Conservation (phyloP, 2,888 invertebrate genomes). For the Falcaria lacertinaria region DNA sequence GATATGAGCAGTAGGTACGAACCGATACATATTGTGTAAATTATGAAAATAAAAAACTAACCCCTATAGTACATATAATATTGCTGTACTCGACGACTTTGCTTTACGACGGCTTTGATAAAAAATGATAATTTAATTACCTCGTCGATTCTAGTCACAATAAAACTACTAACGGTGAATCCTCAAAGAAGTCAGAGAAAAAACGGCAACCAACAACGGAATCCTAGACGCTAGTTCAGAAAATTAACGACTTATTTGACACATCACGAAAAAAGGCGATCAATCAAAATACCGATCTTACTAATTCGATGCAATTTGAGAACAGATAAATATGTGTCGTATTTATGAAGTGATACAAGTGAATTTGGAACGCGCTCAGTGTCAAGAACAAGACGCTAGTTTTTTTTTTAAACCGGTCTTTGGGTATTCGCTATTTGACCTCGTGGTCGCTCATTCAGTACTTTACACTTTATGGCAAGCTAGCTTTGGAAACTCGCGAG, state of each 20-base stretch:
- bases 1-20: too few relatives aligned
- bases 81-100: not conserved
- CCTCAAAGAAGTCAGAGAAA: not conserved
- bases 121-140: too few relatives aligned
- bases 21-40: too few relatives aligned
- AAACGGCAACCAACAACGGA: not conserved
- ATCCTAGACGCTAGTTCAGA: conserved; percentile 1
- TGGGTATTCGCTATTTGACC: conserved; percentile 27
- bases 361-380: not conserved
- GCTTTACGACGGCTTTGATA: too few relatives aligned
- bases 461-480: conserved; percentile 9
- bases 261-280: not conserved
- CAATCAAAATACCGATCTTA: conserved; percentile 3
- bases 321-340: not conserved
- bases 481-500: not conserved
- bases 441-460: conserved; percentile 26
- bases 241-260: conserved; percentile 2
- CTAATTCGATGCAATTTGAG: not conserved
- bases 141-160: not conserved
- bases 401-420: conserved; percentile 24
- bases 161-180: not conserved
- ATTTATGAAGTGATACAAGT: not conserved
- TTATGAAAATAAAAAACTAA: too few relatives aligned
- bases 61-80: not conserved
- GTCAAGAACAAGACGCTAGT: conserved; percentile 10